phyloP scores from a whole-genome alignment of 2,888 invertebrate genomes.

The Pseudoips prasinana region DNA sequence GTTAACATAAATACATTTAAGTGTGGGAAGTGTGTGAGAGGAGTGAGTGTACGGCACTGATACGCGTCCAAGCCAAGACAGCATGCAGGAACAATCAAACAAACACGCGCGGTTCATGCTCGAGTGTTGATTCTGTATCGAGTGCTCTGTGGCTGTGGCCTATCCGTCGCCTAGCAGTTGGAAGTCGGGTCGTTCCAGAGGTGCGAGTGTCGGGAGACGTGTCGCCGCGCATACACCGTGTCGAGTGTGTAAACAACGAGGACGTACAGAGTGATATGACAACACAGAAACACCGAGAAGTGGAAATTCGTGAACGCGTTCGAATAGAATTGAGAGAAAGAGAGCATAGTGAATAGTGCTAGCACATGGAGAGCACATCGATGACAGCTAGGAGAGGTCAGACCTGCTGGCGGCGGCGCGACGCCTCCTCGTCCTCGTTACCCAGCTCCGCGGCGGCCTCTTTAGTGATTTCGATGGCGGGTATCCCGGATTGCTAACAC shows the following conservation, averaged over 20 bases:
- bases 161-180: constrained; percentile 43
- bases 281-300: constrained; percentile 77
- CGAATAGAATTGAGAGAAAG: constrained; percentile 67
- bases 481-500: constrained; percentile 82
- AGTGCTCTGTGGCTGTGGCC: constrained; percentile 63
- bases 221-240: constrained; percentile 56
- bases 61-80: constrained; percentile 78
- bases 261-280: constrained; percentile 70
- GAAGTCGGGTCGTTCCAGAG: constrained; percentile 26
- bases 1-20: constrained; percentile 43
- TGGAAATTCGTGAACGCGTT: constrained; percentile 72
- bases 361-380: constrained; percentile 78
- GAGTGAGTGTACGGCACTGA: constrained; percentile 49
- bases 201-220: constrained; percentile 43
- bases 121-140: constrained; percentile 67
- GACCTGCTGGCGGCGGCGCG: constrained; percentile 77
- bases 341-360: constrained; percentile 77
- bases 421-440: constrained; percentile 84
- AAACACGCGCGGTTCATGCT: constrained; percentile 72
- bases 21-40: constrained; percentile 60
- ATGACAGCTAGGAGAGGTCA: constrained; percentile 77
- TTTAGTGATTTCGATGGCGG: constrained; percentile 90
- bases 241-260: constrained; percentile 65
- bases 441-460: constrained; percentile 86
- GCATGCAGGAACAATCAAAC: constrained; percentile 76